Evolutionary conservation across 2,797 vertebrate species (phyloP).

Genomic region (Silurus aristotelis): DNA sequence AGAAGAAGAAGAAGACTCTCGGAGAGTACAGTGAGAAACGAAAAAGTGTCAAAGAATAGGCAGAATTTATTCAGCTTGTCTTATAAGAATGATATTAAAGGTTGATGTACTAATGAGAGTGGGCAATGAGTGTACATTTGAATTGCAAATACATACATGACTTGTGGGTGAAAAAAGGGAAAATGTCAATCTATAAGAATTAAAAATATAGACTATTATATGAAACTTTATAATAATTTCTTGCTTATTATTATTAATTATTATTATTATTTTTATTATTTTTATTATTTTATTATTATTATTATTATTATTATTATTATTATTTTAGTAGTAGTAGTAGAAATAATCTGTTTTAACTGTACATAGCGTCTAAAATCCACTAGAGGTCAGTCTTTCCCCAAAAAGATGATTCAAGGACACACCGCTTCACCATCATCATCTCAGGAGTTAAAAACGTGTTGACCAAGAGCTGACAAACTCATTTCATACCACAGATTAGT

Average conservation of each 20-base stretch:
- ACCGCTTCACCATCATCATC: background rate
- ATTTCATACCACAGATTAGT: background rate
- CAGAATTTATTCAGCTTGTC: background rate
- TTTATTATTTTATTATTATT: background rate
- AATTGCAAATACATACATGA: background rate
- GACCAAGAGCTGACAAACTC: background rate
- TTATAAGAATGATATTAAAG: background rate
- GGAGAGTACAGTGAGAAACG: no score
- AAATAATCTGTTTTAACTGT: background rate
- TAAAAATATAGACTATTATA: no score
- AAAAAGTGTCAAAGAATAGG: background rate
- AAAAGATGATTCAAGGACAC: background rate
- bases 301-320: background rate
- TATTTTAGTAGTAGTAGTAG: no score
- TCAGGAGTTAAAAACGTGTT: background rate
- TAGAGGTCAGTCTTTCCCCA: conserved; percentile 24
- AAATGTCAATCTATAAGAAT: background rate
- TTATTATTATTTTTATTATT: background rate
- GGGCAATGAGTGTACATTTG: background rate
- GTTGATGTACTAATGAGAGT: background rate
- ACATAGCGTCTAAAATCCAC: background rate
- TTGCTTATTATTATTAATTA: no score
- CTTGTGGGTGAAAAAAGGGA: background rate
- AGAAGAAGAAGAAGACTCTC: no score
- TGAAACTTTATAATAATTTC: no score